Evolutionary conservation across 2,888 invertebrate species (phyloP), one percentile per base, ranked within the genome.

Genomic region (Melitaea athalia): DNA sequence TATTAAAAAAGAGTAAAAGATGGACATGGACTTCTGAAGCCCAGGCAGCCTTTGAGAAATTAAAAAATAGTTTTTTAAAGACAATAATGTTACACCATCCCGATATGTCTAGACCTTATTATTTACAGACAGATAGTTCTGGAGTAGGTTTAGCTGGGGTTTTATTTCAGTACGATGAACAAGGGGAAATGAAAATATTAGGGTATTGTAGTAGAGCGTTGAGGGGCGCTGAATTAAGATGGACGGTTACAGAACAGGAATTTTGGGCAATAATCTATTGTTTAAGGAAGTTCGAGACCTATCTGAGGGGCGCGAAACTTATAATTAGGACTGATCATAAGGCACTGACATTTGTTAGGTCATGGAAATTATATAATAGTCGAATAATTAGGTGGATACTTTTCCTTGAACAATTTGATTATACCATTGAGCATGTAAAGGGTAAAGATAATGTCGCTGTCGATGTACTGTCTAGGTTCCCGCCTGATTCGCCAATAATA

Each of bases 221-320:
- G 50, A 74, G 57, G 10, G 70, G 71, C 0, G 60, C 75, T 0
- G 50, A 50, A 15, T 42, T 68, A 15, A 75, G 65, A 15, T 77
- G 77, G 78, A 76, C 77, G 0, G 75, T 76, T 0, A 74, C 76
- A 0, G 77, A 79, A 60, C 72, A 76, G n/a, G 77, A 78, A 57
- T 72, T 78, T 52, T 77, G 53, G n/a, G 65, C 77, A 0, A 63
- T 78, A 0, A 76, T 78, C 5, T 63, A 52, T 59, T 74, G 74
- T 33, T 64, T 78, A 15, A 31, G 67, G 15, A 77, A 76, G 43
- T 77, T 76, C 50, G 77, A 77, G 17, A 76, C 78, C 0, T 78
- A 78, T 68, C 63, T 78, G 7, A 69, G 77, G 14, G 77, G 78
- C 0, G 10, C 69, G 0, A 74, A 74, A 31, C 14, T 77, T 0